Conservation (phyloP, 2,888 invertebrate species). For the Polydrusus pterygomalis region DNA sequence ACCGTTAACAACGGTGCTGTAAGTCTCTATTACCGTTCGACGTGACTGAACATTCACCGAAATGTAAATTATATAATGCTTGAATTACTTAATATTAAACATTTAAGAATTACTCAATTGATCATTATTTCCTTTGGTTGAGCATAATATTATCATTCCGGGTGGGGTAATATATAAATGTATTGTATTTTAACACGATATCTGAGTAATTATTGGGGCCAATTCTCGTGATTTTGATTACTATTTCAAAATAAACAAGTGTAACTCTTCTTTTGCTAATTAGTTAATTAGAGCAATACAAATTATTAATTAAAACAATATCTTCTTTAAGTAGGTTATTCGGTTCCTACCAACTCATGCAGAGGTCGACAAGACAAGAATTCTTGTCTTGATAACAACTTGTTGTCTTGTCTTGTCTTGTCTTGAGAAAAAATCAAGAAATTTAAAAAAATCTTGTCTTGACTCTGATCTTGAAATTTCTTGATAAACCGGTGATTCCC, state of each 20-base stretch:
- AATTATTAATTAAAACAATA: neutral
- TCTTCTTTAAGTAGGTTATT: neutral
- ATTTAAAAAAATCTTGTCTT: too few species aligned
- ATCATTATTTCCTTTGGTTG: slow-evolving; percentile 36
- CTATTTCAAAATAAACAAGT: too few species aligned
- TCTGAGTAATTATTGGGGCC: neutral
- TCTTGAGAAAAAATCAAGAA: too few species aligned
- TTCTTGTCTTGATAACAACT: too few species aligned
- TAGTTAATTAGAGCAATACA: neutral
- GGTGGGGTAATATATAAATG: slow-evolving; percentile 30
- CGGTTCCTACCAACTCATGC: too few species aligned
- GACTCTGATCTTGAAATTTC: too few species aligned
- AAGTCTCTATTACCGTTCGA: neutral
- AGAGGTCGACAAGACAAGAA: too few species aligned
- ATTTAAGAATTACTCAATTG: slow-evolving; percentile 41
- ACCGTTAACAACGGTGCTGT: neutral
- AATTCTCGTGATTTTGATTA: neutral
- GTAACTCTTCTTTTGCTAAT: neutral
- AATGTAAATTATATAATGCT: slow-evolving; percentile 32
- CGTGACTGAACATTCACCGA: slow-evolving; percentile 27
- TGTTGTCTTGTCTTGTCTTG: too few species aligned
- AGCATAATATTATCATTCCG: slow-evolving; percentile 22
- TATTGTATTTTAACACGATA: slow-evolving; percentile 8
- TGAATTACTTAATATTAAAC: slow-evolving; percentile 45
- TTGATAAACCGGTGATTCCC: too few species aligned